phyloP scores from a whole-genome alignment of 2,113 vertebrate species.

The Gadus macrocephalus region DNA sequence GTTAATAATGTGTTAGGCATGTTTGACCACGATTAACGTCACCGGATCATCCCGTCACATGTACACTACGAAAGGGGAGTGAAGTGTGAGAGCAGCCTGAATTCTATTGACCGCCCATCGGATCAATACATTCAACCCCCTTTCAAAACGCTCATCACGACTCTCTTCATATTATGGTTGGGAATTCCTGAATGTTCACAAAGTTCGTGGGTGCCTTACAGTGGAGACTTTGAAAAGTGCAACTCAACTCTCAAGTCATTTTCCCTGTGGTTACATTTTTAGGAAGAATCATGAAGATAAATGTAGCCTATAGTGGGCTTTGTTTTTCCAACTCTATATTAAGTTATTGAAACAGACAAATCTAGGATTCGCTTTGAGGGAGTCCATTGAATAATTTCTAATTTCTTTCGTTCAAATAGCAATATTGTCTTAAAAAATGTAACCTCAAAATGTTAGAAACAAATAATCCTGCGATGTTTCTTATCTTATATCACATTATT shows the following conservation, averaged over 20 bases:
- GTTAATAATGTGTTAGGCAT: too few species aligned
- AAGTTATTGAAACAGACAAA: too few species aligned
- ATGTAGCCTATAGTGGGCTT: background rate
- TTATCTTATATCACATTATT: background rate
- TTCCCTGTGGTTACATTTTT: too few species aligned
- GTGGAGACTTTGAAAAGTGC: conserved; percentile 22
- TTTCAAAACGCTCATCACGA: background rate
- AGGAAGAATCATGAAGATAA: too few species aligned
- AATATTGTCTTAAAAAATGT: background rate
- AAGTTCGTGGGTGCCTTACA: conserved; percentile 19
- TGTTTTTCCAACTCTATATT: too few species aligned
- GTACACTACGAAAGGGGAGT: too few species aligned
- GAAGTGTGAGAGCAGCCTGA: too few species aligned
- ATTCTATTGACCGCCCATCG: background rate
- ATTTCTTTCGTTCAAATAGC: background rate
- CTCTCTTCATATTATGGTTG: background rate
- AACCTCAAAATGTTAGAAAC: background rate
- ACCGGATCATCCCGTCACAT: too few species aligned
- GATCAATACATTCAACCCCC: background rate
- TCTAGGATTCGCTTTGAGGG: too few species aligned
- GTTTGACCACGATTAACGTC: too few species aligned
- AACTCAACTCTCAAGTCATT: background rate
- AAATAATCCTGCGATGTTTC: background rate
- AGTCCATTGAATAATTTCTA: background rate
- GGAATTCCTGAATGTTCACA: background rate